Evolutionary conservation across 2,113 vertebrate genomes (phyloP).

Genomic region (Trogon melanurus): DNA sequence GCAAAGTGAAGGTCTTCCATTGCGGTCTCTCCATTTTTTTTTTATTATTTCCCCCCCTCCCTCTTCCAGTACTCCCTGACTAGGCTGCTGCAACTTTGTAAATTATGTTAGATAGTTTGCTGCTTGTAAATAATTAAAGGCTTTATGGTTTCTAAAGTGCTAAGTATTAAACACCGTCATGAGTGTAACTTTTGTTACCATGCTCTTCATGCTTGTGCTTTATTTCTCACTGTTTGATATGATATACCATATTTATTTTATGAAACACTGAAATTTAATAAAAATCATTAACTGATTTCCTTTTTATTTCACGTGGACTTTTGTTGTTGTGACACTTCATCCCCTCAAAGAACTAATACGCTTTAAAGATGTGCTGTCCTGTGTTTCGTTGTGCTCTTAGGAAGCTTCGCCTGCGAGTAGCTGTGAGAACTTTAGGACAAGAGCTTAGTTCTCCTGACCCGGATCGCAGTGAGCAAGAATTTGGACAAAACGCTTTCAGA

Average conservation of each 20-base stretch:
- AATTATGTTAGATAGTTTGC: conserved; percentile 76
- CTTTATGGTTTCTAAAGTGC: conserved; percentile 81
- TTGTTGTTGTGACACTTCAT: conserved; percentile 16
- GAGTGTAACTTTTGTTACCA: conserved; percentile 75
- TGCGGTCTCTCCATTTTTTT: not conserved
- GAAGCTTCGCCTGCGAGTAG: not conserved
- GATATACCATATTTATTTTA: conserved; percentile 89
- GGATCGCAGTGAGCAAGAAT: not conserved
- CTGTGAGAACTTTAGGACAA: not conserved
- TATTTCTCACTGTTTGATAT: conserved; percentile 81
- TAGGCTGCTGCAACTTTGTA: conserved; percentile 62
- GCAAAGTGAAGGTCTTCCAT: conserved; percentile 15
- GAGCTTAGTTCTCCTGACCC: not conserved
- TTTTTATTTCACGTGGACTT: conserved; percentile 47
- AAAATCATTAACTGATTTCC: conserved; percentile 77
- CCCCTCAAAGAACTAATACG: not conserved
- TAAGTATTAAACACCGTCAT: conserved; percentile 49
- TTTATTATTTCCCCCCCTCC: not conserved
- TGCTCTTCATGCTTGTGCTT: conserved; percentile 80
- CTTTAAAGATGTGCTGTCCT: conserved; percentile 63
- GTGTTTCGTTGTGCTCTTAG: not conserved
- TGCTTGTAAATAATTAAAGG: conserved; percentile 76
- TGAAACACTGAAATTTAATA: conserved; percentile 89
- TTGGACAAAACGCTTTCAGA: not conserved
- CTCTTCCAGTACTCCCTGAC: conserved; percentile 30